Conservation (phyloP, 2,888 invertebrate species). For the Crepidodera aurea region DNA sequence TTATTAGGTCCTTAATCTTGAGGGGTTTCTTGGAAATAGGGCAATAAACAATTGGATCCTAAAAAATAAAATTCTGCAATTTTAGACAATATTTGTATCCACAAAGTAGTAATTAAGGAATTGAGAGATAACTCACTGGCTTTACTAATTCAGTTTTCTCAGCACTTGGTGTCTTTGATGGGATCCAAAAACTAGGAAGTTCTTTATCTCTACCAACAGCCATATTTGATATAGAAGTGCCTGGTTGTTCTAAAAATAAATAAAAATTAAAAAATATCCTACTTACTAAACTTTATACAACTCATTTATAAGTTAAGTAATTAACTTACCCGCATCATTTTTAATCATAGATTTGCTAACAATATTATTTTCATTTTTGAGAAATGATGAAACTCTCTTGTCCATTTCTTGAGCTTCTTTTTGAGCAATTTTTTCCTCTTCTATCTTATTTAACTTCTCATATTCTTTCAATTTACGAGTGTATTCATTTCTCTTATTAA, state of each 20-base stretch:
- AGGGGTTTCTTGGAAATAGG: conserved; percentile 86
- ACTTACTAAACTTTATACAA: no score
- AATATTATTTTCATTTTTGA: conserved; percentile 84
- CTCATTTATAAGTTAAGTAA: no score
- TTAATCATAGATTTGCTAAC: conserved; percentile 64
- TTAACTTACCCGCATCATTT: conserved; percentile 56
- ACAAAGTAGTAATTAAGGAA: conserved; percentile 2
- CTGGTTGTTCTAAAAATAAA: conserved; percentile 41
- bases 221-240: conserved; percentile 74
- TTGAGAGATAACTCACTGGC: conserved; percentile 66
- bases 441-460: conserved; percentile 83
- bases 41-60: conserved; percentile 79
- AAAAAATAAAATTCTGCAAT: conserved; percentile 46
- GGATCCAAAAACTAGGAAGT: conserved; percentile 96
- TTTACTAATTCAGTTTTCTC: conserved; percentile 72
- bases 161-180: conserved; percentile 89
- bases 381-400: conserved; percentile 78
- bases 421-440: conserved; percentile 75
- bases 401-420: conserved; percentile 74
- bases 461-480: conserved; percentile 89
- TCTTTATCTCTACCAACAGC: conserved; percentile 76
- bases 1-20: conserved; percentile 90
- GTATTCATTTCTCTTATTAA: conserved; percentile 93
- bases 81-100: no score
- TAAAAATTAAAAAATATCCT: not conserved